These are phyloP conservation scores for Diplodus sargus DNA, from an alignment of 2,797 vertebrate genomes.

Conservation along the genomic window DNA sequence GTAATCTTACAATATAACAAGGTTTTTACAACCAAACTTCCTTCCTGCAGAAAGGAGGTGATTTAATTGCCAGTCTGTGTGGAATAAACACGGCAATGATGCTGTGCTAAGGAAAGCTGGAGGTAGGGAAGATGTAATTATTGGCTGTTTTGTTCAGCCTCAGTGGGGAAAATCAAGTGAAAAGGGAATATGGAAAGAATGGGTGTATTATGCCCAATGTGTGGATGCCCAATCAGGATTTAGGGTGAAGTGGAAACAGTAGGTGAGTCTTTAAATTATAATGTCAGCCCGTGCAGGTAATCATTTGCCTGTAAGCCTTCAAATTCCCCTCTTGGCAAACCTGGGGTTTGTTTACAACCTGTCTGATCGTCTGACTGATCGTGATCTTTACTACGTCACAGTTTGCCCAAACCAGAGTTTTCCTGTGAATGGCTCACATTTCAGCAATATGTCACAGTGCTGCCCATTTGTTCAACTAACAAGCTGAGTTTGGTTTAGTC, in stretches of 20 bases:
- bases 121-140: background rate
- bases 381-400: background rate
- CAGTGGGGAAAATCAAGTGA: background rate
- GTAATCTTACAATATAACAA: conserved; percentile 16
- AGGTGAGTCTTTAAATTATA: background rate
- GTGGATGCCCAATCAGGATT: background rate
- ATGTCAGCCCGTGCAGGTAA: background rate
- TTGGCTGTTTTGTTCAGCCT: background rate
- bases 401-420: background rate
- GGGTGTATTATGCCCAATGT: background rate
- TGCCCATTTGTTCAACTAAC: background rate
- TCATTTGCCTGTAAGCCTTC: background rate
- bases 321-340: background rate
- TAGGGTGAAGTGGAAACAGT: background rate
- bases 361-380: background rate
- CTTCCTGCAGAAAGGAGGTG: conserved; percentile 31
- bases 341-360: background rate
- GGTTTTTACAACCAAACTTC: conserved; percentile 6
- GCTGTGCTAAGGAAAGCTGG: background rate
- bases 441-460: background rate
- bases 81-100: conserved; percentile 8
- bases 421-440: too few relatives aligned
- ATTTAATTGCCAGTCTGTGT: conserved; percentile 10
- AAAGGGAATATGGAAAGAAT: too few relatives aligned
- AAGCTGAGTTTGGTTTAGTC: background rate